Evolutionary conservation across 2,113 vertebrate genomes (phyloP).

Genomic region (Nesogale talazaci): DNA sequence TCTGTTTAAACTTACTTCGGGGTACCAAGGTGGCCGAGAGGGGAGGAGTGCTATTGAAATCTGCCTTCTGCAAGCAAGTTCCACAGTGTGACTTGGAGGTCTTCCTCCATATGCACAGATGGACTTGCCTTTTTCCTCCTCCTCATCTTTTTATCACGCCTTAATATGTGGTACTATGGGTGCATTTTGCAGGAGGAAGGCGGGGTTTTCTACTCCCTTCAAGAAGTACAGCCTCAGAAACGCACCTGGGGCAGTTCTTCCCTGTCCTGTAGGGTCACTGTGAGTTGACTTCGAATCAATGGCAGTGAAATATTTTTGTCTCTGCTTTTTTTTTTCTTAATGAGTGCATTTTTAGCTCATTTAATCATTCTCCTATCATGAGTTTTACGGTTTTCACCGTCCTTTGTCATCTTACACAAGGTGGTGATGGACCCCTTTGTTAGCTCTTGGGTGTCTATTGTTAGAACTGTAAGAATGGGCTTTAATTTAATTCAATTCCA

Average conservation of each 20-base stretch:
- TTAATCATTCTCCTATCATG: not conserved
- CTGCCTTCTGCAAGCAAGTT: not conserved
- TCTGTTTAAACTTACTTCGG: not conserved
- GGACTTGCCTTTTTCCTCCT: too few relatives aligned
- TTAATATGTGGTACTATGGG: not conserved
- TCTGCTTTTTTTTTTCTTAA: too few relatives aligned
- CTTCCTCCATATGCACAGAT: not conserved
- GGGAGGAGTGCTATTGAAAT: not conserved
- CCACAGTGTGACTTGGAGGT: not conserved
- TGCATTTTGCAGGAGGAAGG: not conserved
- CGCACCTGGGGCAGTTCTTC: too few relatives aligned
- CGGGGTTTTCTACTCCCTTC: too few relatives aligned
- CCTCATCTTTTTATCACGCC: not conserved
- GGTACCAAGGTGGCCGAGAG: not conserved
- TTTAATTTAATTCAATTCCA: not conserved
- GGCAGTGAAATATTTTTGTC: too few relatives aligned
- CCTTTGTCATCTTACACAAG: not conserved
- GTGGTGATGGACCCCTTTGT: not conserved
- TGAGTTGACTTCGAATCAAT: too few relatives aligned
- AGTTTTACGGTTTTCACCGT: not conserved
- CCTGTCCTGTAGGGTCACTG: too few relatives aligned
- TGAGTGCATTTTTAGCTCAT: not conserved
- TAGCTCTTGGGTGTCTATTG: not conserved
- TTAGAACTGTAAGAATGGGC: not conserved
- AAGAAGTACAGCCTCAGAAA: too few relatives aligned